These are phyloP conservation scores for Vultur gryphus DNA, from an alignment of 2,797 vertebrate genomes.

Conservation along the genomic window DNA sequence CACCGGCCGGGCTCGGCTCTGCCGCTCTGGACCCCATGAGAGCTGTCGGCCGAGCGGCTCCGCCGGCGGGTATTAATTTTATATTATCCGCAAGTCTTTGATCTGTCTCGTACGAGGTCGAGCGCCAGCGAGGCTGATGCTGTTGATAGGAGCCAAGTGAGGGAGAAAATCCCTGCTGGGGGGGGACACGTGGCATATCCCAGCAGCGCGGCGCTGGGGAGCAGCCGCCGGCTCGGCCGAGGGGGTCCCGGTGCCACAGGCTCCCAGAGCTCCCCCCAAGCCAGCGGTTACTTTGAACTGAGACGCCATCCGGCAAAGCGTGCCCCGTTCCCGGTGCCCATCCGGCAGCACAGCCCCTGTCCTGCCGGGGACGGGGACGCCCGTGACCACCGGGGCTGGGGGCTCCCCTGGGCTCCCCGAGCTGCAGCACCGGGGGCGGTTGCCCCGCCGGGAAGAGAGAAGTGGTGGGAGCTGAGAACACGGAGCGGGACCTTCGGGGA, in stretches of 20 bases:
- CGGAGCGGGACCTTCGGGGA: not conserved
- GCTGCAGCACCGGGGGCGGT: accelerated
- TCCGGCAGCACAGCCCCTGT: not conserved
- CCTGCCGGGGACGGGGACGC: not conserved
- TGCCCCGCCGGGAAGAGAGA: accelerated
- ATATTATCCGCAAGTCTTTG: not conserved
- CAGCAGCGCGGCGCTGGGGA: not conserved
- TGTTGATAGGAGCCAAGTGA: not conserved
- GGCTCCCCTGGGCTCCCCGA: not conserved
- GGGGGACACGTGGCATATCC: accelerated
- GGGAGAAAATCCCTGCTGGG: not conserved
- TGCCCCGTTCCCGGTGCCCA: accelerated
- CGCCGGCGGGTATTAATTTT: not conserved
- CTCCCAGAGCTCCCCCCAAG: not conserved
- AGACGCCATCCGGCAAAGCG: not conserved
- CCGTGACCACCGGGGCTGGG: accelerated
- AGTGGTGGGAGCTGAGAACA: not conserved
- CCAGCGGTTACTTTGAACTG: not conserved
- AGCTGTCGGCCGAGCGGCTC: not conserved
- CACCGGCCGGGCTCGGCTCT: not conserved
- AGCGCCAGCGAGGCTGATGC: not conserved
- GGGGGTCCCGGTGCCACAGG: accelerated
- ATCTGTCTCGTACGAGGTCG: not conserved
- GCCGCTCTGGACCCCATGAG: not conserved
- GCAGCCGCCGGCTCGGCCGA: accelerated